A percentile compares a stretch with the other conserved stretches of the same genome.
Conservation (phyloP, 1,140 invertebrate genomes). For the Pseudomyrmex flavicornis region DNA sequence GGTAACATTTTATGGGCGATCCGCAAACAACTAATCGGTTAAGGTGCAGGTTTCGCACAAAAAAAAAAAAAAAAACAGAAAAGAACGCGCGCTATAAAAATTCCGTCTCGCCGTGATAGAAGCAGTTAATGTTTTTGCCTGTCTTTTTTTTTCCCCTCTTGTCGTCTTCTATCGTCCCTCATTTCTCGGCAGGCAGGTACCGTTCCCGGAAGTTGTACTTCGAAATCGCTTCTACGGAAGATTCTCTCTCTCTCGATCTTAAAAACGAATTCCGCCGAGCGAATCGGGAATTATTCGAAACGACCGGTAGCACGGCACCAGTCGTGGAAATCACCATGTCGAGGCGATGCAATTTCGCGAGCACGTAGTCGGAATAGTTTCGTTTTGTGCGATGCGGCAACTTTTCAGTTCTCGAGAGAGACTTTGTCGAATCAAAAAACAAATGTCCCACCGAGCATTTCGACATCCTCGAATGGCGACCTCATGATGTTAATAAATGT, state of each 20-base stretch:
- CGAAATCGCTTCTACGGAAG: constrained; percentile 73
- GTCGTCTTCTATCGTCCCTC: not conserved
- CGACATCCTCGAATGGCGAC: constrained; percentile 13
- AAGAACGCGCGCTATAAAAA: constrained; percentile 45
- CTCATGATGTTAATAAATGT: constrained; percentile 42
- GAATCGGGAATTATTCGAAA: constrained; percentile 56
- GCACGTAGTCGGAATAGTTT: constrained; percentile 57
- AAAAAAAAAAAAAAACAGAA: too few relatives aligned
- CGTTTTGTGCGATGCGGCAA: constrained; percentile 36
- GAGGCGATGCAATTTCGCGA: constrained; percentile 58
- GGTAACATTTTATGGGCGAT: constrained; percentile 22
- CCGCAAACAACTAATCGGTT: constrained; percentile 49
- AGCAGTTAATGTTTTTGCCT: constrained; percentile 57
- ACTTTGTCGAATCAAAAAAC: constrained; percentile 16
- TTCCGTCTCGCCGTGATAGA: constrained; percentile 64
- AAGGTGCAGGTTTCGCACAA: constrained; percentile 5
- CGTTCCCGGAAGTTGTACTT: constrained; percentile 77
- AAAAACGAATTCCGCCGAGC: constrained; percentile 38
- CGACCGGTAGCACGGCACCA: constrained; percentile 33
- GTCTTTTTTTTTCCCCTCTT: constrained; percentile 42
- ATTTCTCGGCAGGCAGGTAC: constrained; percentile 47
- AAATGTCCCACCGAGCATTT: constrained; percentile 8
- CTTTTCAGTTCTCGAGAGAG: constrained; percentile 5
- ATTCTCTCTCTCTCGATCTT: constrained; percentile 60
- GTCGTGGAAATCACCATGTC: constrained; percentile 46